Percentiles rank a stretch among this genome's conserved stretches.
Evolutionary conservation across 2,888 invertebrate species (phyloP).

Genomic region (Bellardia pandia): DNA sequence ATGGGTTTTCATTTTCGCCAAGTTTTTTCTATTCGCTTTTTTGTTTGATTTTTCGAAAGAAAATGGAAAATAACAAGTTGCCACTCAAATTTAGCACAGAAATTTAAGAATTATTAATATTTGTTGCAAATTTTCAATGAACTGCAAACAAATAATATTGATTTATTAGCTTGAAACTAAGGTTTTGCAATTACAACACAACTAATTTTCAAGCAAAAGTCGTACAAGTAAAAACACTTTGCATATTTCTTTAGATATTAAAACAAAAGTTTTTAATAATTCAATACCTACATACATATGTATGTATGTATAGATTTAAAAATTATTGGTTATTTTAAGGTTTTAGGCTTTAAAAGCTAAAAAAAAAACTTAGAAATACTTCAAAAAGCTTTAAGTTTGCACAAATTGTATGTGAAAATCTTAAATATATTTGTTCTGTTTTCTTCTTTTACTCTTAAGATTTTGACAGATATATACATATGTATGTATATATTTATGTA

Average conservation of each 20-base stretch:
- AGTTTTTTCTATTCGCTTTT: constrained; percentile 21
- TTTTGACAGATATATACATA: neutral
- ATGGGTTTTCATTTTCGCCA: constrained; percentile 64
- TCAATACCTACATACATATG: too few relatives aligned
- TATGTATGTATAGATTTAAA: too few relatives aligned
- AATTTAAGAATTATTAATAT: neutral
- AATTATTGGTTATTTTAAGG: too few relatives aligned
- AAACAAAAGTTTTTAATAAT: neutral
- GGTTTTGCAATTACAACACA: too few relatives aligned
- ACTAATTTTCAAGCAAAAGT: neutral
- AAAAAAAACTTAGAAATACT: too few relatives aligned
- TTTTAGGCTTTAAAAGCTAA: too few relatives aligned
- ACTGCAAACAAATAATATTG: too few relatives aligned
- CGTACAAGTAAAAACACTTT: neutral
- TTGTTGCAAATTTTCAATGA: neutral
- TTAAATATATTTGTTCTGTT: neutral
- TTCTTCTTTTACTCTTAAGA: neutral
- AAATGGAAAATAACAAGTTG: constrained; percentile 59
- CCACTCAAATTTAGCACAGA: constrained; percentile 53
- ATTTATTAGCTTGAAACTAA: too few relatives aligned
- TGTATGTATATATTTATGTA: neutral
- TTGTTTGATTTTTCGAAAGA: neutral
- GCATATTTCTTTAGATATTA: neutral
- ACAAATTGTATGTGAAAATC: too few relatives aligned
- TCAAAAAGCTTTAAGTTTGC: too few relatives aligned